Percentiles rank a stretch among this genome's conserved stretches.
phyloP scores from a whole-genome alignment of 2,113 vertebrate species.

The Podarcis cretensis region DNA sequence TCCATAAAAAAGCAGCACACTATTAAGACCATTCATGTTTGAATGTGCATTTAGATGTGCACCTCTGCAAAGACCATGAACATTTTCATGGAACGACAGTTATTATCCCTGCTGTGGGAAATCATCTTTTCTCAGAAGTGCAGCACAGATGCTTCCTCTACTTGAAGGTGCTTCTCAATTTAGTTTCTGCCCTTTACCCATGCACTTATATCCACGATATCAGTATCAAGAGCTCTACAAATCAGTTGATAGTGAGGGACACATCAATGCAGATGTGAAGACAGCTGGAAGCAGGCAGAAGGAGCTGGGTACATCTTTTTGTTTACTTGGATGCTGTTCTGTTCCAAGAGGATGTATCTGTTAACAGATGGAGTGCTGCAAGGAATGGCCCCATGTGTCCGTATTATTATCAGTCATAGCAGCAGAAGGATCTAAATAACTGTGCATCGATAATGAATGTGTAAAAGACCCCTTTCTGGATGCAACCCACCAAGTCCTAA shows the following conservation, averaged over 20 bases:
- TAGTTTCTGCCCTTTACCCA: background rate
- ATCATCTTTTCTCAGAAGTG: accelerated
- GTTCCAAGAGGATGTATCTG: background rate
- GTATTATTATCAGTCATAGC: background rate
- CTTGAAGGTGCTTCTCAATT: background rate
- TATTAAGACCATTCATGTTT: background rate
- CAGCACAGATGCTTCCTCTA: background rate
- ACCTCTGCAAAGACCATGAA: background rate
- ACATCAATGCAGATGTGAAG: background rate
- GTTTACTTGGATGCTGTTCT: background rate
- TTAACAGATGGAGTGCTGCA: background rate
- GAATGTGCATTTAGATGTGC: background rate
- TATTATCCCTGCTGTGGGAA: accelerated
- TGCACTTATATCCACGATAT: accelerated
- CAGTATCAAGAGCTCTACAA: background rate
- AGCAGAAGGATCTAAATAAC: background rate
- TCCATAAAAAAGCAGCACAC: background rate
- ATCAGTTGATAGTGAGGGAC: background rate
- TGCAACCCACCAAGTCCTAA: background rate
- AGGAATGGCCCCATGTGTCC: background rate
- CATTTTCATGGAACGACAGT: background rate
- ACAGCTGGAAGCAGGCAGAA: background rate
- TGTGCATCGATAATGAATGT: background rate
- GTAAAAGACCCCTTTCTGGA: background rate
- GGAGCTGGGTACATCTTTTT: background rate